Evolutionary conservation across 2,888 invertebrate species (phyloP), one percentile per base, ranked within the genome.

Genomic region (Pardosa pseudoannulata): DNA sequence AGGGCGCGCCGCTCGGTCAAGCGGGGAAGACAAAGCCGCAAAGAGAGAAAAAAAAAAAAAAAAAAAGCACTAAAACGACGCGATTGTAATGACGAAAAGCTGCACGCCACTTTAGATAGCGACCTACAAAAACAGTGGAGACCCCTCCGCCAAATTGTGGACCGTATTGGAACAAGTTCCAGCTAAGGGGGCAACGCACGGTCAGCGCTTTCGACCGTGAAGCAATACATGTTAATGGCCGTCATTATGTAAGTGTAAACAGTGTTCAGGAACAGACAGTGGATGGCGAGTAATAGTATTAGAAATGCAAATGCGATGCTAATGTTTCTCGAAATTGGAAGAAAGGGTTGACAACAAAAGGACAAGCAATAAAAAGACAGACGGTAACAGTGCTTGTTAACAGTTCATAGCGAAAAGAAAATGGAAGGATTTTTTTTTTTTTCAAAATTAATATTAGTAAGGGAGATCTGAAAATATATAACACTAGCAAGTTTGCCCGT

Each of bases 231-330:
- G 7, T 46, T 56, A 56, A 56, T 56, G 56, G 56, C 19, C 56
- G 5, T 23, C 56, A 56, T 56, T 56, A 56, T 56, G 56, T 56
- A 56, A 56, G 56, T 56, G 56, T 56, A 56, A 56, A 56, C 56
- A 56, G 56, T 3, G 56, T 56, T 56, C 56, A 23, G 56, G 3
- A 23, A 56, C 56, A 56, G 56, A 3, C 56, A 23, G 23, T 11
- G 11, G 16, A 2, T 23, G 23, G 2, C n/a, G 56, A 56, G 23
- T 56, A 56, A 23, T 56, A 56, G 16, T 13, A 6, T 23, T 6
- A 16, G 16, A 56, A 19, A 56, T 56, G 56, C 56, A 56, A 56
- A 56, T 56, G 56, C 23, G 5, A 56, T 56, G 23, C 23, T 11
- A 23, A 23, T 23, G 56, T 23, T 56, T 16, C 11, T 2, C 1